Evolutionary conservation across 2,888 invertebrate genomes (phyloP).

Genomic region (Melinopterus prodromus): DNA sequence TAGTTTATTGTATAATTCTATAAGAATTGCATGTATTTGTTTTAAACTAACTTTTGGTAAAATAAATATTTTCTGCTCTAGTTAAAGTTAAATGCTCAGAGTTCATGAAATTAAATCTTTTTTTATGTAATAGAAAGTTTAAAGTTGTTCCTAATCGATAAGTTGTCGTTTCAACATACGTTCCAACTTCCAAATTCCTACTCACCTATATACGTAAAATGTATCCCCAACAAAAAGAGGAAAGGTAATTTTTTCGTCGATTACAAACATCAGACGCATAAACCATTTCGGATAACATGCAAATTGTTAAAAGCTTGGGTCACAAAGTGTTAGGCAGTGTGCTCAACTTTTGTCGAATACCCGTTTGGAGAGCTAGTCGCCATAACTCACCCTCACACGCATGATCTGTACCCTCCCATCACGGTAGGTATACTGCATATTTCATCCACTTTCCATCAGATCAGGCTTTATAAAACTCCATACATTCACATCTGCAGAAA

Average conservation of each 20-base stretch:
- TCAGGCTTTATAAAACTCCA: conserved; percentile 42
- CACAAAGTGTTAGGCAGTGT: conserved; percentile 4
- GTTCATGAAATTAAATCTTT: no score
- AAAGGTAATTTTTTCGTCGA: neutral
- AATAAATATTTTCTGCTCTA: no score
- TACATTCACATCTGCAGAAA: conserved; percentile 45
- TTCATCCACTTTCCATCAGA: conserved; percentile 44
- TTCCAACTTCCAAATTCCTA: no score
- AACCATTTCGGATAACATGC: neutral
- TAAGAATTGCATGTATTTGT: no score
- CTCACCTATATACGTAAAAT: neutral
- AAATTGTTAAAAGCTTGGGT: conserved; percentile 20
- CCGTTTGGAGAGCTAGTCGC: neutral
- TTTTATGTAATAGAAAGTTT: no score
- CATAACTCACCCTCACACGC: neutral
- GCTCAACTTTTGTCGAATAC: neutral
- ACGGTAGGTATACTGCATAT: conserved; percentile 34
- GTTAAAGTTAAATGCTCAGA: no score
- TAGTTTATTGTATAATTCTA: no score
- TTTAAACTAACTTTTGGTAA: no score
- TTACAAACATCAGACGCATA: neutral
- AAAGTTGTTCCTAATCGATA: no score
- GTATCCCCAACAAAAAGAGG: neutral
- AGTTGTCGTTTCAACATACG: no score
- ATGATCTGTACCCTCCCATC: conserved; percentile 12